Evolutionary conservation across 1,140 invertebrate genomes (phyloP).

Genomic region (Panagrolaimus sp.): DNA sequence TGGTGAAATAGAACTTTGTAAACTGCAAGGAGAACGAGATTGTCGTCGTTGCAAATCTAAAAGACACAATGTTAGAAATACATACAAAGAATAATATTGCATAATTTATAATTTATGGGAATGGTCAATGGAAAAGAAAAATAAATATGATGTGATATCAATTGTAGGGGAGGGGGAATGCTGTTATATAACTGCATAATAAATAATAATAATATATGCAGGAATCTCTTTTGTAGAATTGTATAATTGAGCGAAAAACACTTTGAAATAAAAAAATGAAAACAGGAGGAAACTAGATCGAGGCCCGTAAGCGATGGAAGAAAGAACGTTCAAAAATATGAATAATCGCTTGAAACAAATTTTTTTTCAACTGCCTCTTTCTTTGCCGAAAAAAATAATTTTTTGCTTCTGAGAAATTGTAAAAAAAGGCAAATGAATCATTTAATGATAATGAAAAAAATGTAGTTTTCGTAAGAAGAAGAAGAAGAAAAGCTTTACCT

Average conservation of each 20-base stretch:
- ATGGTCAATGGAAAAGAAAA: too few species aligned
- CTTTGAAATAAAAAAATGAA: too few species aligned
- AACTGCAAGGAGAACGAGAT: not conserved
- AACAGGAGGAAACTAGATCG: not conserved
- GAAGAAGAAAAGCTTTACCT: not conserved
- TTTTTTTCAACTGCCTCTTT: not conserved
- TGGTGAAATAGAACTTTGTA: slow-evolving; percentile 5
- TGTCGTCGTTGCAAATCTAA: slow-evolving; percentile 15
- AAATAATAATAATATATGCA: too few species aligned
- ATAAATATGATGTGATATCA: too few species aligned
- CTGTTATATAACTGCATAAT: too few species aligned
- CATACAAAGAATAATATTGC: too few species aligned
- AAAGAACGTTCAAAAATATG: not conserved
- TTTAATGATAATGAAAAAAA: not conserved
- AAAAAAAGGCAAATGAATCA: slow-evolving; percentile 9
- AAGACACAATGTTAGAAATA: not conserved
- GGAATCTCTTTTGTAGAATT: not conserved
- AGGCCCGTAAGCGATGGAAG: not conserved
- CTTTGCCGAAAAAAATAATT: too few species aligned
- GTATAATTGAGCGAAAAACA: slow-evolving; percentile 17
- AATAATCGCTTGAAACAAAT: slow-evolving; percentile 16
- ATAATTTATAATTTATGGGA: too few species aligned
- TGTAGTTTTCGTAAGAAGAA: not conserved
- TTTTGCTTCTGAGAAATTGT: too few species aligned
- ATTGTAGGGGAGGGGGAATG: too few species aligned